Evolutionary conservation across 1,140 invertebrate genomes (phyloP).

Genomic region (Streblospio benedicti): DNA sequence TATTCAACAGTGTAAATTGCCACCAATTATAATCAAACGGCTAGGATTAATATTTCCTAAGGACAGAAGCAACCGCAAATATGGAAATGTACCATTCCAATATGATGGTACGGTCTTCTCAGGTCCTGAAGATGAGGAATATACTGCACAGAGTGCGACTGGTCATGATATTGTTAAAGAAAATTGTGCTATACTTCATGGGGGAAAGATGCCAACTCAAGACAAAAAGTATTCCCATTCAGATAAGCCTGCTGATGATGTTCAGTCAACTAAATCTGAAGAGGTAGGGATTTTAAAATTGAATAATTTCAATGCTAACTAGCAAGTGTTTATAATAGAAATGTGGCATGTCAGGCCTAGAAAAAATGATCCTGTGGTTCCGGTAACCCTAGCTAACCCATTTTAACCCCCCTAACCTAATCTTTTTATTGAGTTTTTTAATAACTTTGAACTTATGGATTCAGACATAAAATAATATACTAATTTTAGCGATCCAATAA

Average conservation of each 20-base stretch:
- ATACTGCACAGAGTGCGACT: not conserved
- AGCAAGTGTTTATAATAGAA: conserved; percentile 10
- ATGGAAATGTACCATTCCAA: conserved; percentile 50
- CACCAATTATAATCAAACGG: conserved; percentile 51
- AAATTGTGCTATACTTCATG: no score
- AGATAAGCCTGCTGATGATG: not conserved
- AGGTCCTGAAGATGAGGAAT: not conserved
- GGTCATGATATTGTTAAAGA: not conserved
- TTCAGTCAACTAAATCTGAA: not conserved
- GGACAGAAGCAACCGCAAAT: conserved; percentile 43
- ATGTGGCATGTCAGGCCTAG: conserved; percentile 21
- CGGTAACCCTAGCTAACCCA: no score
- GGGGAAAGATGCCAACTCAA: no score
- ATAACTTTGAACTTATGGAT: no score
- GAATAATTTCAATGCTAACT: not conserved
- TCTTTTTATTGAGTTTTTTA: no score
- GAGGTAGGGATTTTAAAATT: not conserved
- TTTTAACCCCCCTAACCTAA: no score
- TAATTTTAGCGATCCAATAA: no score
- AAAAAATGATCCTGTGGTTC: no score
- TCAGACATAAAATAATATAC: no score
- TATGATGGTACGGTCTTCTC: conserved; percentile 34
- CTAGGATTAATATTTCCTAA: conserved; percentile 45
- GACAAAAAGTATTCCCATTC: no score
- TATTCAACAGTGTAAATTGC: conserved; percentile 51